Conservation (phyloP, 2,113 vertebrate species). For the Montifringilla adamsi region DNA sequence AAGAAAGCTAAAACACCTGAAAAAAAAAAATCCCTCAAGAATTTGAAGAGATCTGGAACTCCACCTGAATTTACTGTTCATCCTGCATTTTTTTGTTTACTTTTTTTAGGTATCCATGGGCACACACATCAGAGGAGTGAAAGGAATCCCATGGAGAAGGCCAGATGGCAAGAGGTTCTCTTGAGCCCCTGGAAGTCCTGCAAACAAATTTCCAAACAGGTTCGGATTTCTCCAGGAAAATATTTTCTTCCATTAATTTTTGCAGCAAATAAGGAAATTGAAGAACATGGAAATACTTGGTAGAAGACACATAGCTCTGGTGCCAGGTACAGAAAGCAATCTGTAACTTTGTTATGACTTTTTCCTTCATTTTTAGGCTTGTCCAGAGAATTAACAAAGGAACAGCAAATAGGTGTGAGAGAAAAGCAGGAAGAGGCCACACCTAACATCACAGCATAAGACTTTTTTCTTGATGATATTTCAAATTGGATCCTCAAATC, state of each 20-base stretch:
- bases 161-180: background rate
- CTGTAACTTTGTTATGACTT: background rate
- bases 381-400: background rate
- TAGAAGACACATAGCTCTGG: background rate
- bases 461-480: background rate
- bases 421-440: background rate
- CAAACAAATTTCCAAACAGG: background rate
- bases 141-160: background rate
- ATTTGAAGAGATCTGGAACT: background rate
- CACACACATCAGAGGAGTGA: accelerated
- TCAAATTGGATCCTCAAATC: background rate
- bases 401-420: background rate
- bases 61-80: background rate
- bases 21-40: background rate
- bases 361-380: background rate
- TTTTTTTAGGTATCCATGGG: background rate
- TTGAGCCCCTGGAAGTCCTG: background rate
- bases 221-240: background rate
- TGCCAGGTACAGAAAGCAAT: background rate
- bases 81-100: background rate
- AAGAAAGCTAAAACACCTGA: background rate
- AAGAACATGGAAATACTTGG: background rate
- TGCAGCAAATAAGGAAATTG: background rate
- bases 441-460: background rate
- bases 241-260: background rate